Conservation (phyloP, 2,888 invertebrate genomes). For the Callyntrura guangdongensis region DNA sequence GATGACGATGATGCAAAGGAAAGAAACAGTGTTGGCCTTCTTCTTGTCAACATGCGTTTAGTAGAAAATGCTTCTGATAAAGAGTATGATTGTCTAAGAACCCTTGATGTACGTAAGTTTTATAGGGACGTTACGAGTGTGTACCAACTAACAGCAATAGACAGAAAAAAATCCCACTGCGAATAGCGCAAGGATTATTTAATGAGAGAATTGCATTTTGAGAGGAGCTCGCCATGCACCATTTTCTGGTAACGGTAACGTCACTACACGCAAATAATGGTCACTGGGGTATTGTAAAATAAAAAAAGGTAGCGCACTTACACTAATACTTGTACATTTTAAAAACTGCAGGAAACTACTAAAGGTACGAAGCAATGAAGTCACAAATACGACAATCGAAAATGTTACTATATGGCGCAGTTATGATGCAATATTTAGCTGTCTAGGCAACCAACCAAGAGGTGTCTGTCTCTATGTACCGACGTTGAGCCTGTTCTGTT, state of each 20-base stretch:
- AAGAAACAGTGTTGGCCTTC: neutral
- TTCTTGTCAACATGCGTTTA: conserved; percentile 33
- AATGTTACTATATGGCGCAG: too few species aligned
- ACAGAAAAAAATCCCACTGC: neutral
- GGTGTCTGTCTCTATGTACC: too few species aligned
- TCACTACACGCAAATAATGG: neutral
- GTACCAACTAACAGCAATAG: neutral
- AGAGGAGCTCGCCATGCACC: neutral
- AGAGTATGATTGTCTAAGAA: neutral
- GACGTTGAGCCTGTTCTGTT: too few species aligned
- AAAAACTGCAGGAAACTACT: too few species aligned
- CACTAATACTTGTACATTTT: too few species aligned
- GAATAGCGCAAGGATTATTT: too few species aligned
- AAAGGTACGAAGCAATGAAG: too few species aligned
- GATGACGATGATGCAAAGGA: neutral
- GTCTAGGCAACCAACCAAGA: too few species aligned
- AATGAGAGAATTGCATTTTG: conserved; percentile 28
- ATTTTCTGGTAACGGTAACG: neutral
- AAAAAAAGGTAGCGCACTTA: too few species aligned
- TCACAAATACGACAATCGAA: too few species aligned
- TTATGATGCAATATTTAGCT: too few species aligned
- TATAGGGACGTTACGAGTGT: neutral
- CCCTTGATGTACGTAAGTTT: neutral
- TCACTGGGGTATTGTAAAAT: too few species aligned
- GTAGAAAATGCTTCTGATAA: neutral